Conservation (phyloP, 2,113 vertebrate genomes). For the Scalopus aquaticus region DNA sequence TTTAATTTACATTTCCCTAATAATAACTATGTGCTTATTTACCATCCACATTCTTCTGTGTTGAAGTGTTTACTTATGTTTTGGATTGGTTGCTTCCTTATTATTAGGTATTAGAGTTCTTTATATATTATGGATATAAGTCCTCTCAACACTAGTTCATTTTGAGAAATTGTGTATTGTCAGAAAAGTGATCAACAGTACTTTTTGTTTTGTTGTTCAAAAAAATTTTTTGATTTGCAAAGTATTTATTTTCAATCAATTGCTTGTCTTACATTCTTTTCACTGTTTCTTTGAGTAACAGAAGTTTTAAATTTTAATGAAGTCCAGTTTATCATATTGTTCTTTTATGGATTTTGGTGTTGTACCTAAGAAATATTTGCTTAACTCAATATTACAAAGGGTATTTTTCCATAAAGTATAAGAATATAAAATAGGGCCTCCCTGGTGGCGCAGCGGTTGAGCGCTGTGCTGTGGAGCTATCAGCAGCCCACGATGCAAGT, state of each 20-base stretch:
- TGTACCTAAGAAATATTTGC: not conserved
- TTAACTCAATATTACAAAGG: not conserved
- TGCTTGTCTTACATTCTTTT: not conserved
- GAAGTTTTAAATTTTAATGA: conserved; percentile 7
- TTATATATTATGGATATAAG: not conserved
- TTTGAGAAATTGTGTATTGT: conserved; percentile 84
- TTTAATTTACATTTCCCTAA: not conserved
- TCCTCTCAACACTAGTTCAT: conserved; percentile 82
- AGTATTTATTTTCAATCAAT: not conserved
- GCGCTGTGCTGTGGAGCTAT: too few relatives aligned
- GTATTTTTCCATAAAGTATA: not conserved
- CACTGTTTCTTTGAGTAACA: not conserved
- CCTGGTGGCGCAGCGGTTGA: too few relatives aligned
- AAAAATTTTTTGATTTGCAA: conserved; percentile 19
- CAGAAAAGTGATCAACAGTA: conserved; percentile 87
- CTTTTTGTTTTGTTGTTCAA: conserved; percentile 77
- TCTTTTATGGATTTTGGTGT: not conserved
- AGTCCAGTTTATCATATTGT: not conserved
- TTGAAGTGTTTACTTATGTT: not conserved
- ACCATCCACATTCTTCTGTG: not conserved
- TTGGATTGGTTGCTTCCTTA: not conserved
- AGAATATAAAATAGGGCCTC: too few relatives aligned
- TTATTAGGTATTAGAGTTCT: not conserved
- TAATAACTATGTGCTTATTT: not conserved
- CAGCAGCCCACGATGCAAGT: too few relatives aligned